These are phyloP conservation scores for Congeria kusceri DNA, from an alignment of 2,888 invertebrate genomes.

Conservation along the genomic window DNA sequence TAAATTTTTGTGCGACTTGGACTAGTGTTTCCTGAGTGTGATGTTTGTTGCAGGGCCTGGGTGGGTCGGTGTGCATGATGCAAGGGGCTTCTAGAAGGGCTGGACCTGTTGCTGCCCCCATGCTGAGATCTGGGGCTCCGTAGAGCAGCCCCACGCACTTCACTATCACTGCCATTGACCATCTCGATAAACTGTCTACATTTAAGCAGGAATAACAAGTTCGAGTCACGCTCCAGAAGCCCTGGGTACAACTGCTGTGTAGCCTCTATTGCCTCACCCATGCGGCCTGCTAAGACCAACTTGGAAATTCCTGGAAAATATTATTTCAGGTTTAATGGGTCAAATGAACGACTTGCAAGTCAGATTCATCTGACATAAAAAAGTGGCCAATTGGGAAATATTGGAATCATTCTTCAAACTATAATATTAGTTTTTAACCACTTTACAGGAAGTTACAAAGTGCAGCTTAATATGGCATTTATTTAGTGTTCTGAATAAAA, in stretches of 20 bases:
- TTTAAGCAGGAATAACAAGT: conserved; percentile 97
- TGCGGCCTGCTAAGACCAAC: conserved; percentile 95
- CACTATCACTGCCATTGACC: conserved; percentile 88
- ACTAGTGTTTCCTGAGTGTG: conserved; percentile 76
- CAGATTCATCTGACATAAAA: no score
- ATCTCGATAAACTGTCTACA: conserved; percentile 99
- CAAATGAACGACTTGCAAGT: no score
- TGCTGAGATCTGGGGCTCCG: conserved; percentile 83
- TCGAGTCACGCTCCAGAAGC: conserved; percentile 95
- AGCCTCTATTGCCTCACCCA: conserved; percentile 97
- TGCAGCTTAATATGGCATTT: background rate
- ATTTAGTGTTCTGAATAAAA: background rate
- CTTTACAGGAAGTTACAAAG: no score
- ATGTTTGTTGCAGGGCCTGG: conserved; percentile 27
- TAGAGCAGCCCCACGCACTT: conserved; percentile 88
- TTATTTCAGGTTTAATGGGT: no score
- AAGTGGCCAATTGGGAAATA: no score
- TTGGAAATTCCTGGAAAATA: conserved; percentile 93
- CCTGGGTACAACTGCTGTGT: conserved; percentile 96
- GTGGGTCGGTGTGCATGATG: conserved; percentile 72
- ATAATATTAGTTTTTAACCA: no score
- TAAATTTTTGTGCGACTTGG: conserved; percentile 74
- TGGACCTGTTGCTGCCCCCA: conserved; percentile 81
- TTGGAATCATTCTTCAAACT: no score
- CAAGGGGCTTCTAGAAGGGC: conserved; percentile 84